Evolutionary conservation across 2,888 invertebrate species (phyloP), one percentile per base, ranked within the genome.

Genomic region (Lomographa bimaculata): DNA sequence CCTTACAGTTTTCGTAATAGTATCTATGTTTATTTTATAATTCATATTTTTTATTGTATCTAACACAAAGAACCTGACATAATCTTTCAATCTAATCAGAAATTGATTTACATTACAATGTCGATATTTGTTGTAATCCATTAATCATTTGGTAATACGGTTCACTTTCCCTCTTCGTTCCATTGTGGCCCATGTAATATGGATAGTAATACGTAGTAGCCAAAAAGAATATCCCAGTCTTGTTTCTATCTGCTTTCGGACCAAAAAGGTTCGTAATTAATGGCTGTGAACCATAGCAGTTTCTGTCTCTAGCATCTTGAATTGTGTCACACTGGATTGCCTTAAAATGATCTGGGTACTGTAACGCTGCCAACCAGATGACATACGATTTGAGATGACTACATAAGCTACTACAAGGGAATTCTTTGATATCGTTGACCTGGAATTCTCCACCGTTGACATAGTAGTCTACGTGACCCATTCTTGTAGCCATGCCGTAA

Each of bases 141-240:
- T n/a, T n/a, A n/a, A n/a, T n/a, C n/a, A n/a, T n/a, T n/a, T n/a
- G n/a, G n/a, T n/a, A n/a, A n/a, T 14, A 3, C 2, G 14, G 14
- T 3, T 14, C 14, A 14, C 14, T 3, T 14, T 14, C 14, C 14
- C 14, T 14, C 14, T 14, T 14, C 2, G 14, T 14, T 4, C 14
- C 27, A 8, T 18, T 28, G 6, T 55, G 34, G 0, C 66, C 71
- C 25, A 75, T 42, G 48, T 48, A 64, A 37, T 60, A 77, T 0
- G 75, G 76, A 27, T 55, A 67, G 1, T 8, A 28, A 12, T 59
- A 43, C 2, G 18, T 35, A 0, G 70, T 68, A 0, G 61, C 41
- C 3, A 75, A 35, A 27, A 61, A 69, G 36, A 59, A 74, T 18
- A 74, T 64, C 0, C 73, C 74, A n/a, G 41, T 41, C 3, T 45